A percentile compares a stretch with the other conserved stretches of the same genome.
Evolutionary conservation across 2,797 vertebrate genomes (phyloP).

Genomic region (Pithecia hirsuta): DNA sequence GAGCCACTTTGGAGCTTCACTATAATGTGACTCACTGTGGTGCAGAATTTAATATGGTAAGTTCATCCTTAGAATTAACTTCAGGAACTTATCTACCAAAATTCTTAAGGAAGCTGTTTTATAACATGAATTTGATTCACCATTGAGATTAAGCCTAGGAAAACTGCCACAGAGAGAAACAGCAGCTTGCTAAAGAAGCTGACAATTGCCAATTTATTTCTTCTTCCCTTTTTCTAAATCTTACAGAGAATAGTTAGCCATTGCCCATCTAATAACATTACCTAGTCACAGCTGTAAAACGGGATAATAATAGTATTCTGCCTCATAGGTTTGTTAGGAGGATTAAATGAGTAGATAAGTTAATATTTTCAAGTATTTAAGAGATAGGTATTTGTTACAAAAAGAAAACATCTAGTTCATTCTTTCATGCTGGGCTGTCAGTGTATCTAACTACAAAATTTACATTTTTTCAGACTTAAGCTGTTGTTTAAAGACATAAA

Average conservation of each 20-base stretch:
- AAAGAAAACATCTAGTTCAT: background rate
- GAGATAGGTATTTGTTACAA: background rate
- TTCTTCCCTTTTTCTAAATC: constrained; percentile 32
- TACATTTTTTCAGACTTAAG: constrained; percentile 9
- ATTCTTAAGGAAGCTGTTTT: constrained; percentile 17
- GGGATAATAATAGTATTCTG: background rate
- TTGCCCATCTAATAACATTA: background rate
- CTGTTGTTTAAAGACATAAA: constrained; percentile 13
- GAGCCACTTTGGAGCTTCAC: background rate
- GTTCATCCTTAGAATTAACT: constrained; percentile 36
- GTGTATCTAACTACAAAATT: background rate
- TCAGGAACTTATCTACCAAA: background rate
- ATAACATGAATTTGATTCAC: constrained; percentile 6
- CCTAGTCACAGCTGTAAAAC: background rate
- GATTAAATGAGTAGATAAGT: background rate
- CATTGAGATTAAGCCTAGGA: background rate
- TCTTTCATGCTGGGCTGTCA: background rate
- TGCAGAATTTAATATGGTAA: constrained; percentile 15
- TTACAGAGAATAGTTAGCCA: background rate
- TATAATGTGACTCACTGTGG: background rate
- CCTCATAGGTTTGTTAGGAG: background rate
- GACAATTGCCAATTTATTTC: background rate
- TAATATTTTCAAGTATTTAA: background rate
- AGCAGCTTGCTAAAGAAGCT: background rate
- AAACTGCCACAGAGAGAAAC: background rate